Evolutionary conservation across 2,888 invertebrate genomes (phyloP).

Genomic region (Tetheella fluctuosa): DNA sequence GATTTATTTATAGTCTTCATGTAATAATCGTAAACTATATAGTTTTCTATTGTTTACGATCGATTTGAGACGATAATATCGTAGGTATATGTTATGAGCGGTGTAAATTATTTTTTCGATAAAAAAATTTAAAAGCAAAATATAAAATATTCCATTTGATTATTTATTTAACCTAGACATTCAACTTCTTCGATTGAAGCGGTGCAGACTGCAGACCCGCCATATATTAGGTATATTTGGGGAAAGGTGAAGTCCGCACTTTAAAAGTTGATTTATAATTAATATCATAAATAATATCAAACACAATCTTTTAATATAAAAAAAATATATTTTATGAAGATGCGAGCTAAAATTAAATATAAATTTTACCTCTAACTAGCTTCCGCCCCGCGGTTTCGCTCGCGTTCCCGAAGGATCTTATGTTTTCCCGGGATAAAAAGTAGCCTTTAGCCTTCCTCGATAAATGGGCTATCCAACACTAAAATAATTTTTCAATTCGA

Average conservation of each 20-base stretch:
- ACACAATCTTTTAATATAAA: neutral
- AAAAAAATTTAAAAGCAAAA: too few species aligned
- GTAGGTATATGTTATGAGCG: neutral
- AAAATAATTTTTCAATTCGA: too few species aligned
- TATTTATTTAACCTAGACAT: neutral
- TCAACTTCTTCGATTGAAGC: neutral
- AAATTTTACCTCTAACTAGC: too few species aligned
- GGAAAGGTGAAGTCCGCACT: neutral
- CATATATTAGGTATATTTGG: neutral
- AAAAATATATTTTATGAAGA: neutral
- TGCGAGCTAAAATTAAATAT: neutral
- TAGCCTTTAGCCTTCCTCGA: too few species aligned
- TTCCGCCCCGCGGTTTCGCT: too few species aligned
- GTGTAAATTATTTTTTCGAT: neutral
- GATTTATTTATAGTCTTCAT: neutral
- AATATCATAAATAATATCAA: neutral
- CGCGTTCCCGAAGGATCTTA: too few species aligned
- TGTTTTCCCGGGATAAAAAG: too few species aligned
- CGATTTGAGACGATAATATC: neutral
- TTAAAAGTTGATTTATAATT: neutral
- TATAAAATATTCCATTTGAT: too few species aligned
- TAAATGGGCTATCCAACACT: too few species aligned
- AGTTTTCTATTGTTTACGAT: neutral
- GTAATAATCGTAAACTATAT: slow-evolving; percentile 3
- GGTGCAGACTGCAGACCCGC: neutral